phyloP scores from a whole-genome alignment of 2,888 invertebrate species.

The Stictocephala bisonia region DNA sequence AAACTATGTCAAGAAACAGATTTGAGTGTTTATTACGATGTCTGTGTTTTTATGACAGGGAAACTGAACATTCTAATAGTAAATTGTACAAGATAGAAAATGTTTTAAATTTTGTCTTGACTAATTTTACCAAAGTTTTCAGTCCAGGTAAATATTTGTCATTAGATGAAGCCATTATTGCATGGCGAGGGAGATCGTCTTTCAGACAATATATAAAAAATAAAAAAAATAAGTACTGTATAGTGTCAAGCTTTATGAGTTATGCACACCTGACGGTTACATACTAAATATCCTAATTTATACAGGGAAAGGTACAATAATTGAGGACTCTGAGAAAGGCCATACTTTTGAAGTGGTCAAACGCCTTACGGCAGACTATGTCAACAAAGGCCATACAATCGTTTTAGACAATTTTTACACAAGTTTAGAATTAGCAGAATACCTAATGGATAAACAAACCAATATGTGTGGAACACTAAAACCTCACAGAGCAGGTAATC shows the following conservation, averaged over 20 bases:
- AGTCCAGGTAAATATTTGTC: slow-evolving; percentile 21
- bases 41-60: slow-evolving; percentile 10
- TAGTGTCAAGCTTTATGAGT: too few species aligned
- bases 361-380: background rate
- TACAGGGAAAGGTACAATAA: too few species aligned
- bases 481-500: slow-evolving; percentile 13
- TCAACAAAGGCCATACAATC: slow-evolving; percentile 7
- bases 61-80: background rate
- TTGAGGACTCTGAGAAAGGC: slow-evolving; percentile 11
- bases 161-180: slow-evolving; percentile 11
- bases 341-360: background rate
- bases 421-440: slow-evolving; percentile 21
- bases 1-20: slow-evolving; percentile 19
- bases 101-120: background rate
- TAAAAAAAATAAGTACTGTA: background rate
- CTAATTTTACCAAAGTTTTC: background rate
- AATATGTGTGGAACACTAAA: slow-evolving; percentile 32
- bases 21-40: slow-evolving; percentile 11
- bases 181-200: slow-evolving; percentile 4
- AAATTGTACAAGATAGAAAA: slow-evolving; percentile 19
- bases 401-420: slow-evolving; percentile 40
- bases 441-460: slow-evolving; percentile 21
- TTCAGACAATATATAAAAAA: slow-evolving; percentile 4
- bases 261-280: too few species aligned
- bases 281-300: background rate